These are phyloP conservation scores for Choreutis nemorana DNA, from an alignment of 2,888 invertebrate species.

Conservation along the genomic window DNA sequence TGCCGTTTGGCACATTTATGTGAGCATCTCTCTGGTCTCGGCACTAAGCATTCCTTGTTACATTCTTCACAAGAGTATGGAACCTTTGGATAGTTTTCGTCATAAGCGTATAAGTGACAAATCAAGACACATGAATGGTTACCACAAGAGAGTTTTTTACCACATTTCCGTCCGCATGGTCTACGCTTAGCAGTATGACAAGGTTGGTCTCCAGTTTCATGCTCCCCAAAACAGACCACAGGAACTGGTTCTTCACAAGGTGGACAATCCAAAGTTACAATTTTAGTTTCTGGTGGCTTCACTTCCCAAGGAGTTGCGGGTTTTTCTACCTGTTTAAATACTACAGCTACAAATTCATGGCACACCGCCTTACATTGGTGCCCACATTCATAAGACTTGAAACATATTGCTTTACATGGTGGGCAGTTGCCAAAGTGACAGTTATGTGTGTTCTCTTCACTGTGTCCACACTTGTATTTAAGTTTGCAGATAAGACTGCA, in stretches of 20 bases:
- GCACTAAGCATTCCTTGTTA: slow-evolving; percentile 63
- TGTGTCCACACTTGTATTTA: slow-evolving; percentile 87
- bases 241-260: slow-evolving; percentile 75
- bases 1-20: slow-evolving; percentile 74
- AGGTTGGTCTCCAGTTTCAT: slow-evolving; percentile 73
- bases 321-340: slow-evolving; percentile 64
- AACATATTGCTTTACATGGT: slow-evolving; percentile 80
- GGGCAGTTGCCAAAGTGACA: slow-evolving; percentile 89
- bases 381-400: slow-evolving; percentile 64
- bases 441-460: slow-evolving; percentile 72
- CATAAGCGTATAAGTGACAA: slow-evolving; percentile 70
- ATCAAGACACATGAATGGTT: slow-evolving; percentile 77
- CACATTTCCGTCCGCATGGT: slow-evolving; percentile 84
- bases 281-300: slow-evolving; percentile 52
- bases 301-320: slow-evolving; percentile 74
- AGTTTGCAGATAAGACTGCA: slow-evolving; percentile 79
- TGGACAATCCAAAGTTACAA: slow-evolving; percentile 71
- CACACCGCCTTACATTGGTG: slow-evolving; percentile 79
- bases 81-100: slow-evolving; percentile 48
- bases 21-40: slow-evolving; percentile 75
- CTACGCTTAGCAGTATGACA: slow-evolving; percentile 74
- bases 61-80: slow-evolving; percentile 47
- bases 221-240: slow-evolving; percentile 76
- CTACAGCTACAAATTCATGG: slow-evolving; percentile 76
- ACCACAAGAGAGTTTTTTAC: slow-evolving; percentile 73